These are phyloP conservation scores for Ornithorhynchus anatinus DNA, from an alignment of 2,113 vertebrate genomes.

Conservation along the genomic window DNA sequence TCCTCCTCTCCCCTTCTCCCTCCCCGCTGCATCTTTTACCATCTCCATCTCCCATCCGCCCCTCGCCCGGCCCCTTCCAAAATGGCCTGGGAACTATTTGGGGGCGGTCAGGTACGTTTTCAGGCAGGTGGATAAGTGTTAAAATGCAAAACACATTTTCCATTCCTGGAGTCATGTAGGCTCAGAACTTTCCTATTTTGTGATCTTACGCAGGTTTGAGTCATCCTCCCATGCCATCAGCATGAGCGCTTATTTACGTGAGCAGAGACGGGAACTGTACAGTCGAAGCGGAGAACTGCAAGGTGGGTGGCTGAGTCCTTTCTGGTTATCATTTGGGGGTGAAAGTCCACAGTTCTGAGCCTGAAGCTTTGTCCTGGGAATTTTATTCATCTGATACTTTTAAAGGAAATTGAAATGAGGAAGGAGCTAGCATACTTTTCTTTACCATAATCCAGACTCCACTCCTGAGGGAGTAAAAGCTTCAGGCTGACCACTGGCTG, in stretches of 20 bases:
- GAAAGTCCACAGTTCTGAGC: no score
- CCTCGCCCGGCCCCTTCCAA: no score
- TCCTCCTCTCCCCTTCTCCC: no score
- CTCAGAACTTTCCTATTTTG: accelerated
- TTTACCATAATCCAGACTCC: neutral
- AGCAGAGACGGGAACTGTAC: slow-evolving; percentile 95
- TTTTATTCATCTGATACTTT: neutral
- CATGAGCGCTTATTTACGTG: slow-evolving; percentile 96
- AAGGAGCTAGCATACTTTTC: neutral
- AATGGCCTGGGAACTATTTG: no score
- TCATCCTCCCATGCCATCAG: slow-evolving; percentile 98
- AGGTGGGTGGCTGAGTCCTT: slow-evolving; percentile 74
- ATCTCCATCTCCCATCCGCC: no score
- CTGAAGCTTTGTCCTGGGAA: neutral
- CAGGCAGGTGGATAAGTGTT: no score
- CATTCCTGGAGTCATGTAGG: no score
- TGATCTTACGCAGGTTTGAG: slow-evolving; percentile 81
- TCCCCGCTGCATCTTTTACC: no score
- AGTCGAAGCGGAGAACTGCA: slow-evolving; percentile 97
- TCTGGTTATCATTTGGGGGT: neutral
- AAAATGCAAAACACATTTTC: no score
- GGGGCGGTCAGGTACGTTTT: no score
- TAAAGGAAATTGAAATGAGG: neutral
- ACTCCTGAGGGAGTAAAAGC: neutral
- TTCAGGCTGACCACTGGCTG: neutral